phyloP scores from a whole-genome alignment of 2,797 vertebrate species.

The Paguma larvata region DNA sequence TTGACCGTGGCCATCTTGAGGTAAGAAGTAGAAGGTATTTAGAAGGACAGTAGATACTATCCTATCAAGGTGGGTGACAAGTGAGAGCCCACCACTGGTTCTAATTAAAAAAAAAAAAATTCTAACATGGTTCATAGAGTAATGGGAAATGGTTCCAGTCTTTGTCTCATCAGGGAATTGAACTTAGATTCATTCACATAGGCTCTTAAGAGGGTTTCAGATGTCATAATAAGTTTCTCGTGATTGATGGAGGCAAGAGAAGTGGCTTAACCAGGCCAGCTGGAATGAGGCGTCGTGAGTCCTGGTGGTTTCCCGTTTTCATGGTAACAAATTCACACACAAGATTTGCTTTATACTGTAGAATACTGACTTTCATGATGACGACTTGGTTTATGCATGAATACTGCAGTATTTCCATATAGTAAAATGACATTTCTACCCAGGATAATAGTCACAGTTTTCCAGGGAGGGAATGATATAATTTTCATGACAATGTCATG shows the following conservation, averaged over 20 bases:
- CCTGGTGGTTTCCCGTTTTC: slow-evolving; percentile 68
- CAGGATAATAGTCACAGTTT: slow-evolving; percentile 81
- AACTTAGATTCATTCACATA: neutral
- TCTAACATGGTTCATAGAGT: neutral
- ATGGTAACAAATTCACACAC: slow-evolving; percentile 76
- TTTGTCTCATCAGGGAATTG: neutral
- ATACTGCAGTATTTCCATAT: slow-evolving; percentile 90
- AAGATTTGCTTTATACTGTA: slow-evolving; percentile 86
- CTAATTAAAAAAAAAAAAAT: slow-evolving; percentile 5
- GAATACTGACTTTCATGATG: slow-evolving; percentile 87
- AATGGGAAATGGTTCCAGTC: neutral
- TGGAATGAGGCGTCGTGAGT: neutral
- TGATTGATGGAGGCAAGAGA: slow-evolving; percentile 38
- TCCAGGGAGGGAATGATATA: slow-evolving; percentile 90
- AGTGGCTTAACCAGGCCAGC: slow-evolving; percentile 30
- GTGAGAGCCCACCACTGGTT: neutral
- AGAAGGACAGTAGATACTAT: neutral
- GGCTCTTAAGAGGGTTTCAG: slow-evolving; percentile 46
- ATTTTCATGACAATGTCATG: slow-evolving; percentile 94
- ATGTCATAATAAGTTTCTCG: slow-evolving; percentile 66
- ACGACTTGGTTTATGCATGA: slow-evolving; percentile 89
- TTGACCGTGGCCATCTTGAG: neutral
- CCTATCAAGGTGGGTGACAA: neutral
- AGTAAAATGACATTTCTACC: slow-evolving; percentile 89
- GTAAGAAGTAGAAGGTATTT: neutral